Evolutionary conservation across 2,888 invertebrate genomes (phyloP), one percentile per base, ranked within the genome.

Genomic region (Pterostichus madidus): DNA sequence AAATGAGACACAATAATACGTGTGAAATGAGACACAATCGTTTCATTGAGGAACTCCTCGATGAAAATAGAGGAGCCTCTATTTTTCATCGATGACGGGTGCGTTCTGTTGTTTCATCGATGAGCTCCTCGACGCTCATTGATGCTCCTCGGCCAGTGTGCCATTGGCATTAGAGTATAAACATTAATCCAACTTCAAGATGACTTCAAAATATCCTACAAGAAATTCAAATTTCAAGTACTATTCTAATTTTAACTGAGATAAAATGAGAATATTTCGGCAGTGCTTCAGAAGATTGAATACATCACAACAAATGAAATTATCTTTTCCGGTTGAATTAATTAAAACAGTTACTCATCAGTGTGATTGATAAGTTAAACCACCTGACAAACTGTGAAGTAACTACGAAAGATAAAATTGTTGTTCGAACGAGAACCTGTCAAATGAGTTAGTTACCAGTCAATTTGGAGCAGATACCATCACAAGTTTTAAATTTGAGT

Each of bases 351-450:
- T 15, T 10, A 39, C 44, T 17, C 68, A 71, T 44, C 24, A 44
- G 17, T 44, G 32, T 75, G 75, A 75, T 75, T 75, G 75, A 75
- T 75, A 24, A 4, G 13, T 75, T 75, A 75, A 75, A 49, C 52
- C 75, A 75, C 52, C 49, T 75, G 75, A 24, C 75, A 75, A 64
- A 64, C 6, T 8, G 49, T 75, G 8, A 75, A 75, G 75, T 75
- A 75, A 52, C 75, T 75, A 0, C 52, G 32, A 7, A 17, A 75
- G 75, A 75, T 75, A 75, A 75, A 75, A 75, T 13, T 75, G 52
- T 75, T 71, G 31, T 24, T 24, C 24, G 17, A 17, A 56, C 5
- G 17, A 56, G 8, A 17, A 13, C 15, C 17, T 17, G 6, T 17
- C 56, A 56, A 56, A 56, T 56, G 56, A 56, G n/a, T n/a, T n/a